Evolutionary conservation across 1,140 invertebrate species (phyloP), one percentile per base, ranked within the genome.

Genomic region (Heterodera carotae): DNA sequence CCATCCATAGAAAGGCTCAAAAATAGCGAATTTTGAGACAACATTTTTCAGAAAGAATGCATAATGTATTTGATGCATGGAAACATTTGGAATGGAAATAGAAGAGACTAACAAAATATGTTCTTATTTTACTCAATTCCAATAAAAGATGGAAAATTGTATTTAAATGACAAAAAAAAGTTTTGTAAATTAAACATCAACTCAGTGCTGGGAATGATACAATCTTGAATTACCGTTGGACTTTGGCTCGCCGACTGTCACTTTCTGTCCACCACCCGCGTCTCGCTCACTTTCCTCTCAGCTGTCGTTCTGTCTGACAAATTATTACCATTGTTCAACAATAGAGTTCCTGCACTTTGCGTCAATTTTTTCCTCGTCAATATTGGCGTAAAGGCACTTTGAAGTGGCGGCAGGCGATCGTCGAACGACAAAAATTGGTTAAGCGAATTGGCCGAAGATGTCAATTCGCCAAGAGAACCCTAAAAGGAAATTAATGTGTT

Each of bases 391-490:
- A 74, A 74, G 12, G 56, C 56, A 33, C 66, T 10, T 39, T 59
- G 56, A 25, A 80, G 68, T 18, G 59, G 25, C 1, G 78, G 71
- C n/a, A 80, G 25, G n/a, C 67, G 78, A 25, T 80, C 69, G 33
- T 73, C 67, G 36, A 39, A 36, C 15, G 79, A 68, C 67, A 80
- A 64, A 39, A 80, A 48, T 48, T 81, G 25, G 66, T 80, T 80
- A 5, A 80, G 48, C 33, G 60, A 39, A 59, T 80, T 29, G 15
- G 77, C 33, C 7, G 62, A 36, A 22, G n/a, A 22, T 22, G 34
- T 27, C 10, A 80, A 39, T 27, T 82, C 78, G 12, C 78, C 27
- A 6, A 80, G 62, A 10, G 39, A 25, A 39, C 29, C 29, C 69
- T 80, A 18, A 22, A 82, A 29, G n/a, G 6, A 39, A 6, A 10